A percentile compares a stretch with the other conserved stretches of the same genome.
phyloP scores from a whole-genome alignment of 2,888 invertebrate species.

The Orchesellides sinensis region DNA sequence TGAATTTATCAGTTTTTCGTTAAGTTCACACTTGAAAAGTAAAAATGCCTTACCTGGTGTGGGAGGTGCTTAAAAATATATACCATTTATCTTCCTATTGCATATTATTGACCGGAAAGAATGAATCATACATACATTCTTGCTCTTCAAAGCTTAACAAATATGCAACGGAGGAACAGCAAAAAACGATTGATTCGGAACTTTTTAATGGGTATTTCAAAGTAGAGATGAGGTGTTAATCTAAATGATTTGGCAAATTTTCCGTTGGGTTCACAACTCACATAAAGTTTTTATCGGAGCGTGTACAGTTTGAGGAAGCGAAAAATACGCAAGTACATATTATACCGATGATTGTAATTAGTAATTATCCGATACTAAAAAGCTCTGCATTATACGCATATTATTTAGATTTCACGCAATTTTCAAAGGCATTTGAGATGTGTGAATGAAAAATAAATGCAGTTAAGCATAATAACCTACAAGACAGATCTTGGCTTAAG shows the following conservation, averaged over 20 bases:
- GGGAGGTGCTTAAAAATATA: not conserved
- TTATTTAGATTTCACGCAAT: not conserved
- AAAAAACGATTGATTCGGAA: slow-evolving; percentile 13
- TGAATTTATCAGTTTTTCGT: not conserved
- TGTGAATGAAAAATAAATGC: no score
- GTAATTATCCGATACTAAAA: not conserved
- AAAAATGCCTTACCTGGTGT: not conserved
- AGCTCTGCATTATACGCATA: not conserved
- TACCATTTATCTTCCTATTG: not conserved
- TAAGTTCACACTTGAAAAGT: not conserved
- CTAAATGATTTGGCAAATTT: not conserved
- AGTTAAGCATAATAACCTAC: no score
- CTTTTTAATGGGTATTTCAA: slow-evolving; percentile 14
- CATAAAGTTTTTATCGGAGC: not conserved
- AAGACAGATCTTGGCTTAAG: no score
- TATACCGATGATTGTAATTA: not conserved
- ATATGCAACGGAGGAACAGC: not conserved
- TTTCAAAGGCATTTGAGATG: no score
- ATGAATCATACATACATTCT: not conserved
- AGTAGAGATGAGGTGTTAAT: slow-evolving; percentile 3
- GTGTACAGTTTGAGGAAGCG: not conserved
- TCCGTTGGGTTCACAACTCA: slow-evolving; percentile 9
- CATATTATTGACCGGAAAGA: not conserved
- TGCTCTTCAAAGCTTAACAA: not conserved
- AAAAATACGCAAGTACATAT: not conserved